Evolutionary conservation across 2,888 invertebrate species (phyloP).

Genomic region (Hermaeophaga mercurialis): DNA sequence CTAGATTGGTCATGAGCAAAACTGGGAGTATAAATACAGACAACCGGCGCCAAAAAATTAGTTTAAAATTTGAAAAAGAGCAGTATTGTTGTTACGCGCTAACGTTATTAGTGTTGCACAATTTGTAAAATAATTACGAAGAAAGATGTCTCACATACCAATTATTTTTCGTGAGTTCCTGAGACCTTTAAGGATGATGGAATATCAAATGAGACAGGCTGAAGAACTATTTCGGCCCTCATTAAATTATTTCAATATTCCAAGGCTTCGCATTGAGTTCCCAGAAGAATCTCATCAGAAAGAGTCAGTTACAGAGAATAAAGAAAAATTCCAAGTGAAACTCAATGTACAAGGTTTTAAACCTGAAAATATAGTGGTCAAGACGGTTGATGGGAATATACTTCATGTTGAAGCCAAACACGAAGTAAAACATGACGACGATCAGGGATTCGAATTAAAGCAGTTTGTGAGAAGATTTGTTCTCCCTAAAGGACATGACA

Average conservation of each 20-base stretch:
- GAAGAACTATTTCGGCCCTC: constrained; percentile 41
- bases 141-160: constrained; percentile 45
- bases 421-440: constrained; percentile 75
- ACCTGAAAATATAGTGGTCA: constrained; percentile 78
- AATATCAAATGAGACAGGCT: constrained; percentile 45
- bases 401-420: constrained; percentile 79
- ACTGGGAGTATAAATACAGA: too few relatives aligned
- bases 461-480: constrained; percentile 78
- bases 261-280: constrained; percentile 34
- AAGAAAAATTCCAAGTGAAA: constrained; percentile 72
- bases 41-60: too few relatives aligned
- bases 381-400: constrained; percentile 70
- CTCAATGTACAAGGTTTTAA: constrained; percentile 78
- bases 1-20: too few relatives aligned
- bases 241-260: constrained; percentile 31
- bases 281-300: constrained; percentile 52
- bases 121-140: background rate
- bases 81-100: background rate
- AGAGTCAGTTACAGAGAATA: constrained; percentile 61
- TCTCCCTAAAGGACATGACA: constrained; percentile 76
- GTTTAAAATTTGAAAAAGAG: background rate
- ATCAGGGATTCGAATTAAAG: constrained; percentile 71
- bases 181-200: constrained; percentile 45
- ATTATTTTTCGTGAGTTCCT: constrained; percentile 44
- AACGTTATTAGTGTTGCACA: background rate